Evolutionary conservation across 1,140 invertebrate species (phyloP).

Genomic region (Leptinotarsa lineolata): DNA sequence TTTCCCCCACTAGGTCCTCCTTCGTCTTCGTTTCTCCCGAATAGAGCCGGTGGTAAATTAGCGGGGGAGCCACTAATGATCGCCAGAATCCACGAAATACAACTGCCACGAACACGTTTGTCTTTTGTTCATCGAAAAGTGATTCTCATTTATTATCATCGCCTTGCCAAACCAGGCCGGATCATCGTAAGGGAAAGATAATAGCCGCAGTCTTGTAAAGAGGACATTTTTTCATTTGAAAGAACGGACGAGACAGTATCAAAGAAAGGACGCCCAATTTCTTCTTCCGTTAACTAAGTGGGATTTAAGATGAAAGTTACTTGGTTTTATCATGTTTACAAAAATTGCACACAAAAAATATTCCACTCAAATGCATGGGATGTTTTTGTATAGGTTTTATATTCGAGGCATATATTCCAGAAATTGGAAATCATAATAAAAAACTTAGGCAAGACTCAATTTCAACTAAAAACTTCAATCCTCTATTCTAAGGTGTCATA

Average conservation of each 20-base stretch:
- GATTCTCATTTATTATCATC: constrained; percentile 32
- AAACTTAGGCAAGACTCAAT: too few species aligned
- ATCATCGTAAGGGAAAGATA: constrained; percentile 11
- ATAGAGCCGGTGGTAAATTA: constrained; percentile 19
- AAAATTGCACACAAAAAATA: too few species aligned
- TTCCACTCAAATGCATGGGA: too few species aligned
- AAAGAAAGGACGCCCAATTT: too few species aligned
- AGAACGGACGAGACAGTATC: not conserved
- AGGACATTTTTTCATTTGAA: not conserved
- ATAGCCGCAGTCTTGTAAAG: not conserved
- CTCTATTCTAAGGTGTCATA: too few species aligned
- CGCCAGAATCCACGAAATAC: constrained; percentile 27
- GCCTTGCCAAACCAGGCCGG: constrained; percentile 8
- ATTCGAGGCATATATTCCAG: too few species aligned
- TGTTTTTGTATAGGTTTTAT: too few species aligned
- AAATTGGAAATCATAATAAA: too few species aligned
- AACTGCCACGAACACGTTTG: constrained; percentile 35
- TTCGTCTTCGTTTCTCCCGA: not conserved
- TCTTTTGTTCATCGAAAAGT: constrained; percentile 33
- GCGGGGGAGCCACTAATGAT: constrained; percentile 34
- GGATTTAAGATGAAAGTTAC: too few species aligned
- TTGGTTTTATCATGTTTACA: too few species aligned
- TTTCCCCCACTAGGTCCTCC: not conserved
- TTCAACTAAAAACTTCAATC: too few species aligned
- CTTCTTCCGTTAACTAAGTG: too few species aligned